Base-by-base conservation (phyloP, 1,140 invertebrate genomes). In the Atta cephalotes region DNA sequence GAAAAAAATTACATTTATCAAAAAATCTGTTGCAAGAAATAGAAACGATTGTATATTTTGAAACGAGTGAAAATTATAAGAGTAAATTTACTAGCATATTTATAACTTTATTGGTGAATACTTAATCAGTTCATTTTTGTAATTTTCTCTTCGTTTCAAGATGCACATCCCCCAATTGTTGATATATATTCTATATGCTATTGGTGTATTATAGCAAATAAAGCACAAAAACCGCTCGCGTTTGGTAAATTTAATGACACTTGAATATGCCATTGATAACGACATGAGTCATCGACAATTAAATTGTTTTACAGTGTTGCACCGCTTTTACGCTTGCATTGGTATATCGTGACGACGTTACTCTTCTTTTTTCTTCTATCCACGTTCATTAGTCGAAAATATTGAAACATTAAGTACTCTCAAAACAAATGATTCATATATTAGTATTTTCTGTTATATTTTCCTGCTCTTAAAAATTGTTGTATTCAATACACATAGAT, bases 231-330 rank as follows among this genome's bases (percentile, higher is more conserved):
- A 45, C 9, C 9, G 45, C 16, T 70, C 16, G 21, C 28, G 0
- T 70, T 70, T 58, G 9, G 18, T 31, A 14, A 81, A 71, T 71
- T 81, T 71, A 18, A 35, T 70, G 79, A 81, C 35, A 81, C 45
- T 21, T 71, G 35, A 45, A 71, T 81, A 71, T 28, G 16, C 21
- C 51, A 53, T 71, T 58, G 66, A 71, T 81, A 71, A 81, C 65
- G 10, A 18, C 21, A 14, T 81, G 79, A 81, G 51, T 81, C 79
- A 81, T 81, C 71, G 51, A 58, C 35, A 71, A 81, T 71, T 60
- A 71, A 81, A 81, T 51, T 58, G 49, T 16, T 14, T 45, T 6
- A 45, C n/a, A 16, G n/a, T 7, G 45, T 39, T 68, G 45, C 62
- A 62, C 0, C 25, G 10, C 14, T 18, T 76, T 68, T 25, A 9